Conservation (phyloP, 92 coral and sea anemone species). For the Siderastrea siderea region DNA sequence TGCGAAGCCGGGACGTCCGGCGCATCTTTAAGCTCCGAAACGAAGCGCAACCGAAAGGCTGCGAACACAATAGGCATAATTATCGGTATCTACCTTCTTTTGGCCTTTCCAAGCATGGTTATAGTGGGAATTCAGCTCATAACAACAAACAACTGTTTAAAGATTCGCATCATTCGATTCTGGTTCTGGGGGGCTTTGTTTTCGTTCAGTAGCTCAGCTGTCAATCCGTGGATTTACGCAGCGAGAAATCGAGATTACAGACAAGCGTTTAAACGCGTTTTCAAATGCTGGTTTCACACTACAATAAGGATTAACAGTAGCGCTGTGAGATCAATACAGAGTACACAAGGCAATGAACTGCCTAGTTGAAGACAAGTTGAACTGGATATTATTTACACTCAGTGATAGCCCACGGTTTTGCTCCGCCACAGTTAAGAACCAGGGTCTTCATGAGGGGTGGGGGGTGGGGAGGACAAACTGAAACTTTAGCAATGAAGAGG, state of each 20-base stretch:
- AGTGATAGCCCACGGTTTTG: background rate
- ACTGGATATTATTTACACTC: background rate
- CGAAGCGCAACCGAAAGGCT: slow-evolving; percentile 71
- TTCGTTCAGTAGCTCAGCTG: slow-evolving; percentile 77
- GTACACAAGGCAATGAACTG: background rate
- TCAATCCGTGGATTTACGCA: slow-evolving; percentile 88
- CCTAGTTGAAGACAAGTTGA: background rate
- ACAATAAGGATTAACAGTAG: background rate
- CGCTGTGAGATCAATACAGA: background rate
- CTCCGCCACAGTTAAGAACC: no score
- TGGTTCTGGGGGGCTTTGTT: slow-evolving; percentile 90
- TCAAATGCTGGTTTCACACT: slow-evolving; percentile 10
- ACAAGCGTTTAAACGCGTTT: slow-evolving; percentile 66
- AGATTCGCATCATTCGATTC: slow-evolving; percentile 65
- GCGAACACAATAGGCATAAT: slow-evolving; percentile 83
- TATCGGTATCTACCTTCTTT: slow-evolving; percentile 69
- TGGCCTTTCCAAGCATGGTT: slow-evolving; percentile 81
- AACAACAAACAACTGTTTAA: slow-evolving; percentile 70
- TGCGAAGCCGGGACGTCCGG: slow-evolving; percentile 9
- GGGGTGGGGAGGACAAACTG: no score
- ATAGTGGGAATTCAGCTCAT: slow-evolving; percentile 74
- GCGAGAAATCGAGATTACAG: slow-evolving; percentile 71
- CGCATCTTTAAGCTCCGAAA: background rate
- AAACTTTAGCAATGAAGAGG: no score
- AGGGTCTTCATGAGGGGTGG: no score